phyloP scores from a whole-genome alignment of 2,797 vertebrate genomes.

The Typhlichthys subterraneus region DNA sequence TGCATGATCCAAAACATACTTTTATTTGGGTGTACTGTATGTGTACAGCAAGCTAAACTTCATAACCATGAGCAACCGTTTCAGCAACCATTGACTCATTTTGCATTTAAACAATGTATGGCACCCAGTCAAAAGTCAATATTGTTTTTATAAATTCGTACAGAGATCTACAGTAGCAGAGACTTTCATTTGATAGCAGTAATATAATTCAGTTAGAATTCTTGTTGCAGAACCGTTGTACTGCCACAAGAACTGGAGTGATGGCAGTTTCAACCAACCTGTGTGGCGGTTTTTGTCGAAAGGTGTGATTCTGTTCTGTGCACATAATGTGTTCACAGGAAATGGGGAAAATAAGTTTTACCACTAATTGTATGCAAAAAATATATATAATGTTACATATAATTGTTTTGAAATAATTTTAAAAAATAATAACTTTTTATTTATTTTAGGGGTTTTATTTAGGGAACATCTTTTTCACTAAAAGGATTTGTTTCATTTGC shows the following conservation, averaged over 20 bases:
- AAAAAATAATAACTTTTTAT: conserved; percentile 5
- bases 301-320: background rate
- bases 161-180: background rate
- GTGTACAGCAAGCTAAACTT: background rate
- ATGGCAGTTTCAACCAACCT: too few species aligned
- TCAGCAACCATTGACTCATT: background rate
- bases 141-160: background rate
- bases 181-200: conserved; percentile 17
- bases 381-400: conserved; percentile 7
- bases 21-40: background rate
- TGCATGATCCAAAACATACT: background rate
- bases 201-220: background rate
- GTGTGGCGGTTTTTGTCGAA: background rate
- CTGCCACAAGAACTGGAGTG: too few species aligned
- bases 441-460: conserved; percentile 1
- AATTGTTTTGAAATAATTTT: conserved; percentile 28
- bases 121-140: background rate
- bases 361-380: conserved; percentile 15
- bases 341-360: conserved; percentile 24
- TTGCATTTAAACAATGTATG: too few species aligned
- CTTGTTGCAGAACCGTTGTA: too few species aligned
- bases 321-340: conserved; percentile 8
- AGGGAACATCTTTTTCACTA: conserved; percentile 31
- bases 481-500: conserved; percentile 54
- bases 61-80: conserved; percentile 1